Evolutionary conservation across 2,113 vertebrate species (phyloP), one percentile per base, ranked within the genome.

Genomic region (Phodopus roborovskii): DNA sequence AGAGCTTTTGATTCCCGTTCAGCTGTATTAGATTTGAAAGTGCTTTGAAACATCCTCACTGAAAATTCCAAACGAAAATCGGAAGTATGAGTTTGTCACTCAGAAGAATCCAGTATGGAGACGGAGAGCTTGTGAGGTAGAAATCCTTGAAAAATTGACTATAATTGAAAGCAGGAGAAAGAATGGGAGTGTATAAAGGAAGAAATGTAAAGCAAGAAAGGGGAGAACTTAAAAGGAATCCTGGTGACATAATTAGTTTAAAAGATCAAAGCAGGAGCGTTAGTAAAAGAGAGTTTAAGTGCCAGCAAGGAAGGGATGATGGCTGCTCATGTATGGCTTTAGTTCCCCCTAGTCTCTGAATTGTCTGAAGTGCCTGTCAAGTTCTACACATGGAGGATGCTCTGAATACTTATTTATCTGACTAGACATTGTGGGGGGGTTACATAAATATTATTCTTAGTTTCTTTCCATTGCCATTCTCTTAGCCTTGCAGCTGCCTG

Each of bases 381-480:
- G 73, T 90, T 82, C 24, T 48, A 60, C 50, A 45, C 33, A 66
- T 26, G 20, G 11, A 28, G 5, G 28, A 60, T 56, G 1, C 19
- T 1, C 10, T 84, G n/a, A 71, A 50, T 87, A 53, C 50, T 83
- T 91, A 48, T 42, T 60, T 74, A 88, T 28, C 53, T 45, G 60
- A 58, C 1, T 83, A 79, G 3, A 10, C 13, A 60, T 19, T 11
- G 17, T 2, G 78, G 62, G 1, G 1, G 66, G 64, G 53, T 19
- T 33, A 70, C 19, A 24, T 42, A 93, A 82, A 53, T n/a, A 79
- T 10, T 45, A 3, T 16, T 88, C 1, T 68, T 88, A 10, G 50
- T 95, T 87, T 77, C n/a, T n/a, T 91, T 84, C 30, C 7, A 58
- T 53, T 66, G 39, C n/a, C 86, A 20, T 39, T 90, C 94, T 95